Conservation (phyloP, 2,113 vertebrate species). For the Tetraodon nigroviridis region DNA sequence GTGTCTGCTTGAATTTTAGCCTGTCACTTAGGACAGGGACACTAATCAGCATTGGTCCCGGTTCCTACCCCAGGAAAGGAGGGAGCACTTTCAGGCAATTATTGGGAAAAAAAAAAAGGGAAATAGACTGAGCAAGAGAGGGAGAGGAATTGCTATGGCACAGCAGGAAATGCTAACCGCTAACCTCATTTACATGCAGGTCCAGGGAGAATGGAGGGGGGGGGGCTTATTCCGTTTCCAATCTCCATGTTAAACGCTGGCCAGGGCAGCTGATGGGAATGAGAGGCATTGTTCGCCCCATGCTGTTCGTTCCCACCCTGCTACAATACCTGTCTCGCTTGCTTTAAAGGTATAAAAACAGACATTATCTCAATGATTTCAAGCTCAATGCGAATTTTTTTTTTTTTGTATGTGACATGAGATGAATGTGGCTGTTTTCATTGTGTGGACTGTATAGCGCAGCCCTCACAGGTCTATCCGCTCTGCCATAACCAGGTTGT, state of each 20-base stretch:
- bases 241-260: slow-evolving; percentile 79
- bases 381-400: slow-evolving; percentile 40
- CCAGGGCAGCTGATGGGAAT: slow-evolving; percentile 72
- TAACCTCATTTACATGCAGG: slow-evolving; percentile 80
- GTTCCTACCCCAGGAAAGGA: slow-evolving; percentile 57
- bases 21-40: slow-evolving; percentile 74
- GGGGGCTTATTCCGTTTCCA: slow-evolving; percentile 73
- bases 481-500: slow-evolving; percentile 72
- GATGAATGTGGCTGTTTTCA: slow-evolving; percentile 52
- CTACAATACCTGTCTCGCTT: slow-evolving; percentile 63
- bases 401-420: slow-evolving; percentile 31
- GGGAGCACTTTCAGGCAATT: slow-evolving; percentile 65
- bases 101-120: slow-evolving; percentile 40
- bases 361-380: slow-evolving; percentile 34
- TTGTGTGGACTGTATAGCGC: slow-evolving; percentile 36
- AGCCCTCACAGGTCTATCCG: slow-evolving; percentile 52
- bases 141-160: slow-evolving; percentile 66
- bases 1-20: slow-evolving; percentile 68
- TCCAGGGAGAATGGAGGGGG: slow-evolving; percentile 64
- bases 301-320: slow-evolving; percentile 49
- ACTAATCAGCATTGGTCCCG: slow-evolving; percentile 75
- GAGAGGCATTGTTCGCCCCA: slow-evolving; percentile 66
- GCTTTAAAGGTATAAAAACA: slow-evolving; percentile 41
- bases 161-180: slow-evolving; percentile 73
- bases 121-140: slow-evolving; percentile 33